Base-by-base conservation (phyloP, 1,140 invertebrate species). In the Pogonomyrmex barbatus region DNA sequence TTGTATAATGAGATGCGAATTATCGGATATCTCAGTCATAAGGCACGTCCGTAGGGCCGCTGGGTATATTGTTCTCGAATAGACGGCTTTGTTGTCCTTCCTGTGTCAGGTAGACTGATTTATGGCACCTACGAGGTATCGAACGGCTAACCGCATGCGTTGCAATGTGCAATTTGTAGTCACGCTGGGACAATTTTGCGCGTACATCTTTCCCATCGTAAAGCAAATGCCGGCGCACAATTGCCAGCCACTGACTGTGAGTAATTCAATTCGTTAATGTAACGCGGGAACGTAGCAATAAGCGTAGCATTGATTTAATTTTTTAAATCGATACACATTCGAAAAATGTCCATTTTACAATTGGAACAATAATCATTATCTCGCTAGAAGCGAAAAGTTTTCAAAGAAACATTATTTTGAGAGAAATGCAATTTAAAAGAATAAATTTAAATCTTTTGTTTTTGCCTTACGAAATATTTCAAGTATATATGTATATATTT, bases 81-180 rank as follows among this genome's bases (percentile, higher is more conserved):
- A 83, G 39, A 39, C 67, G 79, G 68, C 79, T 83, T 83, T 83
- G 65, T 82, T 58, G 68, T 75, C 68, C 79, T 83, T 83, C 68
- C 54, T 36, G 36, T 60, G 79, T 73, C 79, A 83, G 56, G n/a
- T 83, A 68, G 54, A 83, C 42, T 82, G 79, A 83, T 83, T 83
- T 83, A 83, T 60, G 42, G n/a, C 68, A n/a, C 45, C 68, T 83
- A 83, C 42, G 68, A 30, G 67, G 45, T 75, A 83, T 83, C 68
- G 79, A 75, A 47, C 68, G 77, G 30, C 54, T 36, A 5, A 33
- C 68, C 39, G 52, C 60, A 50, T 24, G 58, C 39, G 39, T 24
- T 68, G 33, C 62, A 58, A 42, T 47, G 33, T 52, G 45, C 79
- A 83, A 83, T 83, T 83, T 75, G 79, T 83, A 83, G 45, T 60